phyloP scores from a whole-genome alignment of 2,888 invertebrate genomes.

The Zelleria hepariella region DNA sequence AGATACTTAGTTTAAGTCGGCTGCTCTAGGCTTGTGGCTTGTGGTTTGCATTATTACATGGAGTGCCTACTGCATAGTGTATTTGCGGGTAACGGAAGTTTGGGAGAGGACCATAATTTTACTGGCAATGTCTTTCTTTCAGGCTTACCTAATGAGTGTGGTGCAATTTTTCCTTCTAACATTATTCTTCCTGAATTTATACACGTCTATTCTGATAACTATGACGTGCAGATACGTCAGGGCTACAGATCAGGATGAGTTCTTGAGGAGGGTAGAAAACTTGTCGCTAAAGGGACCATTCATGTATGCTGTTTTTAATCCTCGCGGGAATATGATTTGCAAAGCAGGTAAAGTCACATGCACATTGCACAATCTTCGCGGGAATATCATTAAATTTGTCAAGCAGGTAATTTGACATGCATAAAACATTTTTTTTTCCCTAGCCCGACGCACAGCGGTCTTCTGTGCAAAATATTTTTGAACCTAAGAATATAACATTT shows the following conservation, averaged over 20 bases:
- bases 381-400: too few species aligned
- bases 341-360: conserved; percentile 39
- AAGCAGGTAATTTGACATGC: too few species aligned
- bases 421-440: too few species aligned
- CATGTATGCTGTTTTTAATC: conserved; percentile 34
- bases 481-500: too few species aligned
- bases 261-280: conserved; percentile 23
- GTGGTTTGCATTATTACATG: too few species aligned
- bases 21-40: too few species aligned
- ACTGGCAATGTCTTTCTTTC: conserved; percentile 20
- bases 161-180: conserved; percentile 60
- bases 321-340: conserved; percentile 54
- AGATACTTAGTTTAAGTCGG: too few species aligned
- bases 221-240: conserved; percentile 51
- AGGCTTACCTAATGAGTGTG: conserved; percentile 66
- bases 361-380: too few species aligned
- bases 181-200: conserved; percentile 58
- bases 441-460: too few species aligned
- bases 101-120: not conserved
- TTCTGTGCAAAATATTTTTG: too few species aligned
- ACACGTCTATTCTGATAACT: conserved; percentile 50
- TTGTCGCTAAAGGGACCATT: conserved; percentile 30
- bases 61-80: too few species aligned
- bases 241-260: conserved; percentile 33
- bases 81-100: not conserved